phyloP scores from a whole-genome alignment of 1,140 invertebrate genomes.

The Heliconius melpomene region DNA sequence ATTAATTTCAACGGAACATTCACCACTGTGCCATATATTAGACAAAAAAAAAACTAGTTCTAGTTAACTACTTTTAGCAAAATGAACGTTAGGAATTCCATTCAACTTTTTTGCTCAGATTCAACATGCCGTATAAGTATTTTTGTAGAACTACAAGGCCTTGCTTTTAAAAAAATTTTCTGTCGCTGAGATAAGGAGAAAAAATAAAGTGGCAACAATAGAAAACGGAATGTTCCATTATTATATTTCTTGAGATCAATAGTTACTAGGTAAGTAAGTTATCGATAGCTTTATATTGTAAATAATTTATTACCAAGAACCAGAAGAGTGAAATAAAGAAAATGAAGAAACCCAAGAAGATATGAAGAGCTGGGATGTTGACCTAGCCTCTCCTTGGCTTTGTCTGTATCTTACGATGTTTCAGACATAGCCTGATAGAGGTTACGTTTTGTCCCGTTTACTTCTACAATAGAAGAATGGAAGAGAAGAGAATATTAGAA shows the following conservation, averaged over 20 bases:
- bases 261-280: too few relatives aligned
- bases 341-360: constrained; percentile 19
- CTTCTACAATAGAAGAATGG: constrained; percentile 13
- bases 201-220: not conserved
- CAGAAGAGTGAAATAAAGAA: not conserved
- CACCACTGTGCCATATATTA: not conserved
- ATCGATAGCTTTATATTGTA: too few relatives aligned
- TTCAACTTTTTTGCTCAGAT: not conserved
- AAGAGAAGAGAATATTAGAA: not conserved
- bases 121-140: not conserved
- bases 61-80: not conserved
- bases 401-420: constrained; percentile 69
- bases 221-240: not conserved
- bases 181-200: not conserved
- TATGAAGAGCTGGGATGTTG: constrained; percentile 53
- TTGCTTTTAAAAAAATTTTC: not conserved
- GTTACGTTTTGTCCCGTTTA: constrained; percentile 74
- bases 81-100: constrained; percentile 13
- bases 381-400: constrained; percentile 81
- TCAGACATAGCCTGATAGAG: constrained; percentile 81
- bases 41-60: not conserved
- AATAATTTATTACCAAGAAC: too few relatives aligned
- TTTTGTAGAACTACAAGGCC: not conserved
- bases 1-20: too few relatives aligned
- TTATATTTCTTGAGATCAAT: too few relatives aligned